These are phyloP conservation scores for Merodon equestris DNA, from an alignment of 2,888 invertebrate species.

Conservation along the genomic window DNA sequence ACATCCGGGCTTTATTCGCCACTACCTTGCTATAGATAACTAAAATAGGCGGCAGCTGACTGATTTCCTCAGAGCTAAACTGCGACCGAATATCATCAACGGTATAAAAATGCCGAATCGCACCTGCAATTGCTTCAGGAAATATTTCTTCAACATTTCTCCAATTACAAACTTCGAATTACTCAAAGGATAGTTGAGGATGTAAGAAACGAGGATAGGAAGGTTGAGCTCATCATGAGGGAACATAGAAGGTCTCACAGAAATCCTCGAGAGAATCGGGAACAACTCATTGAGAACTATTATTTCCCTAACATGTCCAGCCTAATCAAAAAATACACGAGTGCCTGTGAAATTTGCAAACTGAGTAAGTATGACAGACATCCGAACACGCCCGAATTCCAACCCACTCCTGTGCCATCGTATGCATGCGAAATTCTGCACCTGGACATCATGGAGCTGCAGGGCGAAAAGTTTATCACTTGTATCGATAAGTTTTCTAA, in stretches of 20 bases:
- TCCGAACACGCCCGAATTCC: not conserved
- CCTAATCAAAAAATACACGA: conserved; percentile 6
- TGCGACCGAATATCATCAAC: too few species aligned
- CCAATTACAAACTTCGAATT: not conserved
- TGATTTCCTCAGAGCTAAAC: too few species aligned
- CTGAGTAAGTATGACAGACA: not conserved
- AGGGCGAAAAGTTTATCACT: too few species aligned
- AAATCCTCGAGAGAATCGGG: conserved; percentile 8
- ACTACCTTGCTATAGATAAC: too few species aligned
- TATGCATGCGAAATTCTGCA: conserved; percentile 7
- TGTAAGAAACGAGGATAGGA: conserved; percentile 8
- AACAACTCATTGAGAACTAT: conserved; percentile 15
- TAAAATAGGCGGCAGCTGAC: too few species aligned
- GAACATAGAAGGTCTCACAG: conserved; percentile 13
- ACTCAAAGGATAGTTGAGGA: conserved; percentile 1
- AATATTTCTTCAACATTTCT: not conserved
- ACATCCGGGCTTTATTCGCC: too few species aligned
- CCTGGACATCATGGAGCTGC: not conserved
- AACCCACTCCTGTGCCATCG: conserved; percentile 1
- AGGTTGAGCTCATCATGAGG: conserved; percentile 1
- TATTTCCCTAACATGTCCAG: conserved; percentile 13
- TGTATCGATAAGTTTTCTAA: too few species aligned
- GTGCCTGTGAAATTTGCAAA: conserved; percentile 4
- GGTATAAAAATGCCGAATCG: not conserved
- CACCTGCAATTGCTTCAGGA: conserved; percentile 1